These are phyloP conservation scores for Synanthedon myopaeformis DNA, from an alignment of 2,888 invertebrate genomes.

Conservation along the genomic window DNA sequence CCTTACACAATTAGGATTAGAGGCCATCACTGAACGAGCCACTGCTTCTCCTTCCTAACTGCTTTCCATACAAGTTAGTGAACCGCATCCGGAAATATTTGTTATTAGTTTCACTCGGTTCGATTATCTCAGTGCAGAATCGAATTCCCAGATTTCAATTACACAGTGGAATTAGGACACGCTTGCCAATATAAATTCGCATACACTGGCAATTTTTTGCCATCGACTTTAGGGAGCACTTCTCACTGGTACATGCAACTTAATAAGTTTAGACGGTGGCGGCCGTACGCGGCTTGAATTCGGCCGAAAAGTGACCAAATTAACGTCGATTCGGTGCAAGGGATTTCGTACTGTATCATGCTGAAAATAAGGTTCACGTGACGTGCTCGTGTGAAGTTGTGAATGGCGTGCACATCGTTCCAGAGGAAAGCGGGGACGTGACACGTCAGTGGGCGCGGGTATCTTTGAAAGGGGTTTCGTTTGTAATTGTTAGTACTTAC, in stretches of 20 bases:
- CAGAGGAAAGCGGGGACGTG: conserved; percentile 13
- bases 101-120: neutral
- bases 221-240: conserved; percentile 18
- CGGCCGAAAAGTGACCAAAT: conserved; percentile 4
- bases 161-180: no score
- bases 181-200: neutral
- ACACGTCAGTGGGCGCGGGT: conserved; percentile 14
- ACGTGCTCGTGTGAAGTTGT: conserved; percentile 3
- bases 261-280: conserved; percentile 37
- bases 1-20: neutral
- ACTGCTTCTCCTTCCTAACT: neutral
- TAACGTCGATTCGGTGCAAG: neutral
- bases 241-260: conserved; percentile 21
- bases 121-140: no score
- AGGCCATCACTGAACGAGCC: neutral
- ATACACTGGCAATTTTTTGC: neutral
- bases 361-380: conserved; percentile 1
- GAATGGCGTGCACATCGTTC: conserved; percentile 15
- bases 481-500: neutral
- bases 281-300: conserved; percentile 27
- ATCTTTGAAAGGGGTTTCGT: neutral
- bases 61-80: neutral
- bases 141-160: no score
- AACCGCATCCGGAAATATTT: neutral
- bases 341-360: conserved; percentile 3